Percentiles rank a stretch among this genome's conserved stretches.
Evolutionary conservation across 2,113 vertebrate species (phyloP).

Genomic region (Uropsilus gracilis): DNA sequence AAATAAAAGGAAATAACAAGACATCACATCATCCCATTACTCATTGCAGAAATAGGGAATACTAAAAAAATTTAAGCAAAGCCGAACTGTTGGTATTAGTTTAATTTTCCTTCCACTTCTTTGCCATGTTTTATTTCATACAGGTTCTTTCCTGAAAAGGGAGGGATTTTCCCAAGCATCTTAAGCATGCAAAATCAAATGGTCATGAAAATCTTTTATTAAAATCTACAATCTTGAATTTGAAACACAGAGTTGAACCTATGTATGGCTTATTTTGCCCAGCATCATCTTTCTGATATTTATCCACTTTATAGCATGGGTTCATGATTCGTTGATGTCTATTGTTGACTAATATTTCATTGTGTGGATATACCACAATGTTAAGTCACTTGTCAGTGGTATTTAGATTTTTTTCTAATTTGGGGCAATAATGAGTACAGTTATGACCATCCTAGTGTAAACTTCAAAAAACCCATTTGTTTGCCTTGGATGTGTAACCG

Average conservation of each 20-base stretch:
- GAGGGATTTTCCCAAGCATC: slow-evolving; percentile 3
- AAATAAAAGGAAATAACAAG: slow-evolving; percentile 3
- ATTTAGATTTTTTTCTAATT: neutral
- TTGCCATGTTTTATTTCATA: slow-evolving; percentile 30
- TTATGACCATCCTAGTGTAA: neutral
- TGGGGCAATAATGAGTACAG: neutral
- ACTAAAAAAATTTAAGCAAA: slow-evolving; percentile 36
- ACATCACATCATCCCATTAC: slow-evolving; percentile 9
- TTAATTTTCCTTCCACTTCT: slow-evolving; percentile 48
- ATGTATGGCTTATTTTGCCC: neutral
- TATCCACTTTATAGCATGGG: neutral
- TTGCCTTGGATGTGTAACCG: neutral
- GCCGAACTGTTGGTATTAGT: neutral
- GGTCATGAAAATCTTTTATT: neutral
- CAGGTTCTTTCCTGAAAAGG: slow-evolving; percentile 45
- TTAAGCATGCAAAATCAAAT: slow-evolving; percentile 38
- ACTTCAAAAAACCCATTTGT: neutral
- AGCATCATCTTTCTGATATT: neutral
- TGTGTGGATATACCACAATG: neutral
- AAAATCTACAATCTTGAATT: slow-evolving; percentile 6
- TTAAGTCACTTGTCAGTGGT: neutral
- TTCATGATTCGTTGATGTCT: neutral
- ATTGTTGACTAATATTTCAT: neutral
- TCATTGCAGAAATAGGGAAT: slow-evolving; percentile 42
- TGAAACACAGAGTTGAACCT: neutral